phyloP scores from a whole-genome alignment of 1,140 invertebrate species.

The Varroa destructor region DNA sequence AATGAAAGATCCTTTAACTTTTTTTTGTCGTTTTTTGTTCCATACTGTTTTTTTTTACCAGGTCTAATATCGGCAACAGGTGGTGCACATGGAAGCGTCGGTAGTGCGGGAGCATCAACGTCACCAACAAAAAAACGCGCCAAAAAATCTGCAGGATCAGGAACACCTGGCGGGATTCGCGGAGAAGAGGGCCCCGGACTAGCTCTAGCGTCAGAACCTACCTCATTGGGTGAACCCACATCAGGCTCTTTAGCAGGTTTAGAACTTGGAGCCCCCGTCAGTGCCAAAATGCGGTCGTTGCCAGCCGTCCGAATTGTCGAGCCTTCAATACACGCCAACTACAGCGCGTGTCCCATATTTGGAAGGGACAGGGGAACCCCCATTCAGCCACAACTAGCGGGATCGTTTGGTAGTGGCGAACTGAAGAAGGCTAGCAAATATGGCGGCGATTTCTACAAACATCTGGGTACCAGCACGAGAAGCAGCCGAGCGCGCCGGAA shows the following conservation, averaged over 20 bases:
- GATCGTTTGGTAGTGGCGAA: constrained; percentile 28
- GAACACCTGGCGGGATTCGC: constrained; percentile 41
- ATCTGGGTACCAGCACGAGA: constrained; percentile 6
- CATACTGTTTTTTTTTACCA: too few species aligned
- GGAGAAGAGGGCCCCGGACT: constrained; percentile 61
- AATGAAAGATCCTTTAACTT: too few species aligned
- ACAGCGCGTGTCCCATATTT: constrained; percentile 61
- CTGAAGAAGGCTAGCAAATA: constrained; percentile 28
- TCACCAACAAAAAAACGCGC: constrained; percentile 57
- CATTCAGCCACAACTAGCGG: constrained; percentile 24
- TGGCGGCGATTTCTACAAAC: constrained; percentile 28
- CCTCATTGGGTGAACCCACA: too few species aligned
- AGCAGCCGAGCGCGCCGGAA: neutral
- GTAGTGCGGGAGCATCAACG: constrained; percentile 1
- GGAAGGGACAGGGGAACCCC: constrained; percentile 44
- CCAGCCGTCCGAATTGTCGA: constrained; percentile 73
- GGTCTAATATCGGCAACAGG: too few species aligned
- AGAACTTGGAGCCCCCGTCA: neutral
- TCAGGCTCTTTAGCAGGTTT: too few species aligned
- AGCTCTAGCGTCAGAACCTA: constrained; percentile 4
- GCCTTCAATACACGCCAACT: constrained; percentile 66
- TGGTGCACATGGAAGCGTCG: too few species aligned
- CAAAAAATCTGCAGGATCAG: constrained; percentile 52
- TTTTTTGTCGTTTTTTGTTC: too few species aligned
- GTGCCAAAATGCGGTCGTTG: constrained; percentile 58